phyloP scores from a whole-genome alignment of 53 echinoderm and acorn worm genomes.

The Patiria pectinifera region DNA sequence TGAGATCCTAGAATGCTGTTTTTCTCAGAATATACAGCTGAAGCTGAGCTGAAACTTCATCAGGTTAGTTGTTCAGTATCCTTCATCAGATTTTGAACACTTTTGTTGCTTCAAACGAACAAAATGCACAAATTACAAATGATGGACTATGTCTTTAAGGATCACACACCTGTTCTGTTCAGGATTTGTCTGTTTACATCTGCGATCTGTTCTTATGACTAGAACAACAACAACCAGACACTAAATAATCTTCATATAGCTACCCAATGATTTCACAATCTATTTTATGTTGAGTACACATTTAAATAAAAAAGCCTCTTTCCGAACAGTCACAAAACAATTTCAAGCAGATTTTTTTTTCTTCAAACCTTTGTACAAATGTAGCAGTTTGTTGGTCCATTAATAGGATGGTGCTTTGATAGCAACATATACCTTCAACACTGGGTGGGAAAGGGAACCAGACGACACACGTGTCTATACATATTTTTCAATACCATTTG shows the following conservation, averaged over 20 bases:
- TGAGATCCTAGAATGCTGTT: too few species aligned
- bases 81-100: too few species aligned
- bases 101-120: too few species aligned
- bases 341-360: not conserved
- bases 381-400: not conserved
- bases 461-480: not conserved
- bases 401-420: not conserved
- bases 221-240: not conserved
- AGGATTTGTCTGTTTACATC: not conserved
- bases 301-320: not conserved
- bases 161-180: not conserved
- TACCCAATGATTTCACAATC: not conserved
- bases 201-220: not conserved
- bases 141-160: too few species aligned
- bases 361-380: not conserved
- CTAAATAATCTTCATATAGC: not conserved
- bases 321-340: not conserved
- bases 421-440: not conserved
- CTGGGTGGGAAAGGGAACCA: not conserved
- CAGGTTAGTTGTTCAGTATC: too few species aligned
- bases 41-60: too few species aligned
- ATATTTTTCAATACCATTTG: too few species aligned
- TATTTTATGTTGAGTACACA: not conserved
- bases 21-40: too few species aligned
- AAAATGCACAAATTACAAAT: too few species aligned